A percentile compares a stretch with the other conserved stretches of the same genome.
These are phyloP conservation scores for Austrofundulus limnaeus DNA, from an alignment of 2,113 vertebrate species.

Conservation along the genomic window DNA sequence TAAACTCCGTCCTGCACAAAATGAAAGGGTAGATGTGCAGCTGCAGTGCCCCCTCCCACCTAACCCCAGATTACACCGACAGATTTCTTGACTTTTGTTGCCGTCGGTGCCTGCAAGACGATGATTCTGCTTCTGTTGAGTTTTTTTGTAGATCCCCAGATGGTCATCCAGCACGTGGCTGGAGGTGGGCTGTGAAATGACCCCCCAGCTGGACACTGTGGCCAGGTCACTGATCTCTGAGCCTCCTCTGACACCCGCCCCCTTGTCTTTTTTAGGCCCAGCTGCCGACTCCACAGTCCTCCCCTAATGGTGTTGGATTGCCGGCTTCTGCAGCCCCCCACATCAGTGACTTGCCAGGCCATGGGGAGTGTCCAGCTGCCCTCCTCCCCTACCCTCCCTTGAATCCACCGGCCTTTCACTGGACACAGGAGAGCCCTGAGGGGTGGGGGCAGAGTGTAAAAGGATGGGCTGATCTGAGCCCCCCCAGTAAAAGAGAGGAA, in stretches of 20 bases:
- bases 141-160: conserved; percentile 68
- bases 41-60: conserved; percentile 48
- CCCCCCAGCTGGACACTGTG: conserved; percentile 82
- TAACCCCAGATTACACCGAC: conserved; percentile 51
- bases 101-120: conserved; percentile 45
- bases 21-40: conserved; percentile 55
- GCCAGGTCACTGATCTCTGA: conserved; percentile 82
- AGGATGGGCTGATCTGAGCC: conserved; percentile 45
- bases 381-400: conserved; percentile 46
- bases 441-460: conserved; percentile 50
- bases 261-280: conserved; percentile 67
- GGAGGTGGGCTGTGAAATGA: conserved; percentile 76
- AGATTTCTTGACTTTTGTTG: conserved; percentile 73
- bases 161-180: conserved; percentile 81
- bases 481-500: conserved; percentile 43
- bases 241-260: conserved; percentile 35
- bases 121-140: conserved; percentile 47
- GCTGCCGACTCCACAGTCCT: conserved; percentile 70
- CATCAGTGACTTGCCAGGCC: conserved; percentile 55
- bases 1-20: conserved; percentile 8
- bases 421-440: conserved; percentile 72
- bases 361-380: conserved; percentile 77
- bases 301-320: conserved; percentile 73
- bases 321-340: conserved; percentile 40
- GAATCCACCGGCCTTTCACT: conserved; percentile 75